Base-by-base conservation (phyloP, 2,888 invertebrate genomes). In the Bruchidius siliquastri region DNA sequence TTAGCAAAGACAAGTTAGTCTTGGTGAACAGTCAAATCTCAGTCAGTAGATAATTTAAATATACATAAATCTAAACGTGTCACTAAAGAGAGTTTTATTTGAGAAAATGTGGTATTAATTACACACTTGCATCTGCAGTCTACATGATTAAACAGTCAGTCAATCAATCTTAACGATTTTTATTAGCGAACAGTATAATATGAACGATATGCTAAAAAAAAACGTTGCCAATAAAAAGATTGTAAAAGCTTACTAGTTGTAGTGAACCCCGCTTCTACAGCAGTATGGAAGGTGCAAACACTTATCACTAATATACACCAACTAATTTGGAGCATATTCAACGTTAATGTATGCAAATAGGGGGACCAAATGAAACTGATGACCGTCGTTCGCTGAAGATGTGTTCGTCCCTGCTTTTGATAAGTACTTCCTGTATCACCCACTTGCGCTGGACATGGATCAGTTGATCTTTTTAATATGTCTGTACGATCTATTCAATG, bases 371-470 rank as follows among this genome's bases (percentile, higher is more conserved):
- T 78, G 75, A 76, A 72, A 22, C 26, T 67, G 66, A 68, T 72
- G 32, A n/a, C 49, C 26, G 72, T 49, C 49, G 71, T 72, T 69
- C 32, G 67, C 21, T 49, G 73, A 73, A 71, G 49, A 71, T 72
- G 72, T 68, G 70, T 68, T 21, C 70, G 71, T 70, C 67, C 68
- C 20, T 66, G 30, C 71, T 20, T 72, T 78, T 75, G 81, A 81
- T 81, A 81, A 81, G 76, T 81, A 77, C 77, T 81, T 81, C 81
- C 81, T 80, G 81, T 79, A 77, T 79, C 79, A 76, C 79, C 79
- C 77, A 77, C 79, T 74, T 70, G 67, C 71, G 71, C 26, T 26
- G 71, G 70, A 75, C 74, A 70, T 72, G 70, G 72, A 72, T 72
- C 73, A 75, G 74, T 73, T 76, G 73, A 73, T 74, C 74, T 74